Percentiles rank a stretch among this genome's conserved stretches.
Evolutionary conservation across 2,888 invertebrate species (phyloP).

Genomic region (Andrena praecox): DNA sequence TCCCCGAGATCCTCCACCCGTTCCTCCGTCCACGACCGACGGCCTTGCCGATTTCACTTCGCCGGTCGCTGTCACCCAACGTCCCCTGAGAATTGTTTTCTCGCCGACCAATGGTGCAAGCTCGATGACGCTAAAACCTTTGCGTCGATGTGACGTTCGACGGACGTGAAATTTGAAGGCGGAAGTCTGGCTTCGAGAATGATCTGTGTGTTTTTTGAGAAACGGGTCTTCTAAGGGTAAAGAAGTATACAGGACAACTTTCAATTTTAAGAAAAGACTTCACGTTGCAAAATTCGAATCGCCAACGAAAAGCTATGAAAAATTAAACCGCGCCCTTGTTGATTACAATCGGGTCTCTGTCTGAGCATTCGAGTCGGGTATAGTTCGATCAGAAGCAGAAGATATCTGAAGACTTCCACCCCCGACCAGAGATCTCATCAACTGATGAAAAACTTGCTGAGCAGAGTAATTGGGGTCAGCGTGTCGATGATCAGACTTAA

Average conservation of each 20-base stretch:
- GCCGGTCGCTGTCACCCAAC: constrained; percentile 14
- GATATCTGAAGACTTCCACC: background rate
- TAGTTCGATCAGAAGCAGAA: background rate
- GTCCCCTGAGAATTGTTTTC: constrained; percentile 3
- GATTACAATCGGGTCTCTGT: background rate
- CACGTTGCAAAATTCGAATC: no score
- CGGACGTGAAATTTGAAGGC: background rate
- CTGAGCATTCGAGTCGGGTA: background rate
- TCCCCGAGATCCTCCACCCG: constrained; percentile 1
- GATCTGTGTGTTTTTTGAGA: no score
- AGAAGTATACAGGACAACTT: no score
- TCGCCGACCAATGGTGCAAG: background rate
- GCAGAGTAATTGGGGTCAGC: constrained; percentile 40
- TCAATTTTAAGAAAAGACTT: no score
- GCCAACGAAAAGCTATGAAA: no score
- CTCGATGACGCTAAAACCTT: background rate
- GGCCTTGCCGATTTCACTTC: constrained; percentile 7
- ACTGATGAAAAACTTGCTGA: constrained; percentile 36
- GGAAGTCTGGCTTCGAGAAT: no score
- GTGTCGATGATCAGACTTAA: constrained; percentile 53
- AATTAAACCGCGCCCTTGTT: no score
- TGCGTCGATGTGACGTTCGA: background rate
- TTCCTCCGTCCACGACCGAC: constrained; percentile 19
- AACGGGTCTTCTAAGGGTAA: no score
- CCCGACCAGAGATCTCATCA: background rate